Conservation (phyloP, 1,140 invertebrate species). For the Apolygus lucorum region DNA sequence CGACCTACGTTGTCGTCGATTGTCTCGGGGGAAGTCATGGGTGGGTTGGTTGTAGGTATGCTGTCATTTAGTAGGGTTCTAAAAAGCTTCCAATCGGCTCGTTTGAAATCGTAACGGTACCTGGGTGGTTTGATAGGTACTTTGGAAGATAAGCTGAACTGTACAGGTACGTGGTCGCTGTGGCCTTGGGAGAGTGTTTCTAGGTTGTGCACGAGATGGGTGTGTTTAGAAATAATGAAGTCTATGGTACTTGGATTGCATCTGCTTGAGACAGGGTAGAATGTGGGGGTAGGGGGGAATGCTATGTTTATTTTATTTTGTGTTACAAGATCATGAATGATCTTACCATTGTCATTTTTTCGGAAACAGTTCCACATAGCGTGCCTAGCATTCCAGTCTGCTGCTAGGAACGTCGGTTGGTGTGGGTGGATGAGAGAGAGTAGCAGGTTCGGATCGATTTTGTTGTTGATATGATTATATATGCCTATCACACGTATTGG, state of each 20-base stretch:
- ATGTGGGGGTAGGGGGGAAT: background rate
- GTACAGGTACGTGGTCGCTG: slow-evolving; percentile 1
- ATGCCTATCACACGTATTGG: background rate
- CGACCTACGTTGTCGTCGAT: background rate
- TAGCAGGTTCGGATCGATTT: background rate
- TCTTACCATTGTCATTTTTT: background rate
- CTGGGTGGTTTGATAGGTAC: background rate
- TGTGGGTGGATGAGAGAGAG: background rate
- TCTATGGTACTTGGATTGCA: background rate
- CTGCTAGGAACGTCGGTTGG: background rate
- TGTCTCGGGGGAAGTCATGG: background rate
- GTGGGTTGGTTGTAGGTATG: background rate
- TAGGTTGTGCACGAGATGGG: background rate
- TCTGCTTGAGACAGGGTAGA: background rate
- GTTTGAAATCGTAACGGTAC: background rate
- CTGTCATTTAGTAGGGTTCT: background rate
- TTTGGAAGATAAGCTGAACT: background rate
- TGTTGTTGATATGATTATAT: background rate
- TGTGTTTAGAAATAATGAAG: background rate
- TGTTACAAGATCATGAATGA: background rate
- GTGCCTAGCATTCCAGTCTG: slow-evolving; percentile 8
- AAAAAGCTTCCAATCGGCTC: background rate
- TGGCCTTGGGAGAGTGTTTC: background rate
- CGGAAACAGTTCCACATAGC: background rate
- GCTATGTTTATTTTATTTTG: background rate